Percentiles rank a stretch among this genome's conserved stretches.
phyloP scores from a whole-genome alignment of 2,797 vertebrate genomes.

The Lithobates pipiens region DNA sequence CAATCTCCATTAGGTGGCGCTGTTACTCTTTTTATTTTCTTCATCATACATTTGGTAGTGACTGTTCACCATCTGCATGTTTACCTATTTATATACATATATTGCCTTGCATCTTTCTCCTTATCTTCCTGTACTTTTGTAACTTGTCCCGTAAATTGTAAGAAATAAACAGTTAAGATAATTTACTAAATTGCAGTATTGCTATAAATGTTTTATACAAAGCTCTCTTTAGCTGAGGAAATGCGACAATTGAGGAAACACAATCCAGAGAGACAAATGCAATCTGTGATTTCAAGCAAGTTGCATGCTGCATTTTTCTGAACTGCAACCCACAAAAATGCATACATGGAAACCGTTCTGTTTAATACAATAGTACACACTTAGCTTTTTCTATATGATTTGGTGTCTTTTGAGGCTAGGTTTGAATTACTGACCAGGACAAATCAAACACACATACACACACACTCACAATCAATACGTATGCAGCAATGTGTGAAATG shows the following conservation, averaged over 20 bases:
- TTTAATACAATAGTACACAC: too few species aligned
- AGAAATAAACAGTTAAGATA: neutral
- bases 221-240: neutral
- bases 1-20: conserved; percentile 76
- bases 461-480: too few species aligned
- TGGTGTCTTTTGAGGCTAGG: too few species aligned
- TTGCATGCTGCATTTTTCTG: too few species aligned
- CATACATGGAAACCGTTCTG: too few species aligned
- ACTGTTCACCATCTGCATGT: neutral
- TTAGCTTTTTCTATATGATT: too few species aligned
- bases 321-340: too few species aligned
- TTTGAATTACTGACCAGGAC: too few species aligned
- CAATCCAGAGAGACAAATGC: conserved; percentile 4
- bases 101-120: neutral
- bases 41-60: neutral
- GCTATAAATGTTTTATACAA: neutral
- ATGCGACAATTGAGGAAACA: neutral
- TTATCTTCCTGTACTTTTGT: conserved; percentile 9
- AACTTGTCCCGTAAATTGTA: neutral
- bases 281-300: neutral
- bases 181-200: neutral
- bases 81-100: neutral
- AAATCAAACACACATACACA: too few species aligned
- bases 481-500: too few species aligned
- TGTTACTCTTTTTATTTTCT: conserved; percentile 66